Evolutionary conservation across 2,888 invertebrate species (phyloP).

Genomic region (Xestia sexstrigata): DNA sequence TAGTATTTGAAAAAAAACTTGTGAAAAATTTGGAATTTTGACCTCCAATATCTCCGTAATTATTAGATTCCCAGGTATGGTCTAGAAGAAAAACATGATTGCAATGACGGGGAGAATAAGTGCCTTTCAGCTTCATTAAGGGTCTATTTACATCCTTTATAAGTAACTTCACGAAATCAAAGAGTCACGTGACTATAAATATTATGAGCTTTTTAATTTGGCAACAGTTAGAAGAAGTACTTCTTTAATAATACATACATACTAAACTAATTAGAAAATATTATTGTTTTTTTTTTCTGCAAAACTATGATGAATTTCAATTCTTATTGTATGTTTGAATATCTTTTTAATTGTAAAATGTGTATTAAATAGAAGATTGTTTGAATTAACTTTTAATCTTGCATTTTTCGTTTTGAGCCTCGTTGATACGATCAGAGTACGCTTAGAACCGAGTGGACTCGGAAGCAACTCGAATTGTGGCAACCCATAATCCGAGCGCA

Average conservation of each 20-base stretch:
- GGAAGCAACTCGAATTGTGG: too few species aligned
- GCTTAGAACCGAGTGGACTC: too few species aligned
- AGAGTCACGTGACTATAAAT: background rate
- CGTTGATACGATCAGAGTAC: background rate
- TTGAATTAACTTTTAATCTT: background rate
- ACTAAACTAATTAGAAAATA: background rate
- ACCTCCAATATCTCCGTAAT: too few species aligned
- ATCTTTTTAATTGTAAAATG: background rate
- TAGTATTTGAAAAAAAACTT: too few species aligned
- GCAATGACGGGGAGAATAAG: too few species aligned
- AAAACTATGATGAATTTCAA: background rate
- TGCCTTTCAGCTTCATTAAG: too few species aligned
- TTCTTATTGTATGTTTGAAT: background rate
- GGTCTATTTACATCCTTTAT: too few species aligned
- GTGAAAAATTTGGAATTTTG: too few species aligned
- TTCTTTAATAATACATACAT: constrained; percentile 8
- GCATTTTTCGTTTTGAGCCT: background rate
- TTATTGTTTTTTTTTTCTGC: background rate
- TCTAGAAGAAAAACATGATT: too few species aligned
- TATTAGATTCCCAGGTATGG: too few species aligned
- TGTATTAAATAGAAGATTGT: background rate
- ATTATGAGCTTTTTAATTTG: background rate
- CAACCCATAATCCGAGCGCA: too few species aligned
- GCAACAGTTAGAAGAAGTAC: background rate
- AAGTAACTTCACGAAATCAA: background rate